Percentiles rank a stretch among this genome's conserved stretches.
Conservation (phyloP, 2,113 vertebrate species). For the Scortum barcoo region DNA sequence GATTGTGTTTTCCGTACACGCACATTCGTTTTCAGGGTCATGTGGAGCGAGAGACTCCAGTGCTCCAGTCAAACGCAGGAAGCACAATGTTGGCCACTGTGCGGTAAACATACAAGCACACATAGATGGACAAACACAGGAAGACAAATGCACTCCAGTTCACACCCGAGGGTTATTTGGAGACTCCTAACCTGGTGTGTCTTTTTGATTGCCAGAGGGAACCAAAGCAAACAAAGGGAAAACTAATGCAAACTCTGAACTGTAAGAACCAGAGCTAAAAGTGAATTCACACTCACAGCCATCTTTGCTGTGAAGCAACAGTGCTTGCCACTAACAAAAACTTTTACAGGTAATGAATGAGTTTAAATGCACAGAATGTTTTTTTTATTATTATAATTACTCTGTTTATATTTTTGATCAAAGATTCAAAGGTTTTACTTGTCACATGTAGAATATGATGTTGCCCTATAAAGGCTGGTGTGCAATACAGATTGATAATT, state of each 20-base stretch:
- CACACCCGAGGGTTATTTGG: neutral
- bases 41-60: too few species aligned
- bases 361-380: neutral
- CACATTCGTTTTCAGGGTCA: neutral
- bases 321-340: neutral
- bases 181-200: neutral
- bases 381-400: too few species aligned
- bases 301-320: neutral
- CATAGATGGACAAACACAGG: neutral
- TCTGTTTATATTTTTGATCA: neutral
- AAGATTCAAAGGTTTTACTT: neutral
- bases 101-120: neutral
- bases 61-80: neutral
- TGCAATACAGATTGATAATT: neutral
- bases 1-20: neutral
- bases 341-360: neutral
- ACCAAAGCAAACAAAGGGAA: neutral
- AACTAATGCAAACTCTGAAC: neutral
- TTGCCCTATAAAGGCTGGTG: too few species aligned
- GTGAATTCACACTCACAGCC: neutral
- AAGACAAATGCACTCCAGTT: neutral
- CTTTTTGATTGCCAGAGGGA: conserved; percentile 1
- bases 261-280: neutral
- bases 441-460: too few species aligned
- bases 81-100: neutral